A percentile compares a stretch with the other conserved stretches of the same genome.
These are phyloP conservation scores for Momotus momota DNA, from an alignment of 2,797 vertebrate species.

Conservation along the genomic window DNA sequence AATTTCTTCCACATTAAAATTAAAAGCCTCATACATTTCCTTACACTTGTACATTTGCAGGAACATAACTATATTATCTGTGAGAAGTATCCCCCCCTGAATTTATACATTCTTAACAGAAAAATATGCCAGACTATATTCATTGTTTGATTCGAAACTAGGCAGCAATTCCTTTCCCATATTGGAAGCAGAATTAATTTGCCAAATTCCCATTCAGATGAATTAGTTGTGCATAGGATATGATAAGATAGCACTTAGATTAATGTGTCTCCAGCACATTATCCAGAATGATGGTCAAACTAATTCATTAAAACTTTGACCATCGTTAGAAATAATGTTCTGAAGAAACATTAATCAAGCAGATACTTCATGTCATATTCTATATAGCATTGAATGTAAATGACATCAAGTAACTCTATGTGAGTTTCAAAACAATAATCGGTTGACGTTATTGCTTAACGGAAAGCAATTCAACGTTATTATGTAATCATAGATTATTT, in stretches of 20 bases:
- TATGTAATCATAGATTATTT: not conserved
- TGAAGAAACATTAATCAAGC: conserved; percentile 67
- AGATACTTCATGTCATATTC: not conserved
- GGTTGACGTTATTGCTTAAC: not conserved
- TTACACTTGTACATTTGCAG: not conserved
- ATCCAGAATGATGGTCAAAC: conserved; percentile 72
- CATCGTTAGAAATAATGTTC: conserved; percentile 61
- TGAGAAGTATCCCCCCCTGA: not conserved
- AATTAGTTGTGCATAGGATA: conserved; percentile 70
- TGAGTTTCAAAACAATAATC: not conserved
- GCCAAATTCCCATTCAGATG: conserved; percentile 54
- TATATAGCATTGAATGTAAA: not conserved
- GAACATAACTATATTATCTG: not conserved
- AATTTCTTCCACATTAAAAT: conserved; percentile 48
- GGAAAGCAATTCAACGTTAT: not conserved
- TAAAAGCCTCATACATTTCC: conserved; percentile 5
- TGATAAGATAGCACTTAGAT: conserved; percentile 73
- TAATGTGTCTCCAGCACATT: conserved; percentile 74
- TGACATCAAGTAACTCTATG: not conserved
- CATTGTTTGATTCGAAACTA: conserved; percentile 42
- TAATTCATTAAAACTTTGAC: conserved; percentile 76
- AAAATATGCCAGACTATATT: not conserved
- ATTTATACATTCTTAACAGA: not conserved
- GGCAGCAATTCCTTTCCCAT: not conserved
- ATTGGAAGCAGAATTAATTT: conserved; percentile 61